Conservation (phyloP, 2,113 vertebrate genomes). For the Erythrocebus patas region DNA sequence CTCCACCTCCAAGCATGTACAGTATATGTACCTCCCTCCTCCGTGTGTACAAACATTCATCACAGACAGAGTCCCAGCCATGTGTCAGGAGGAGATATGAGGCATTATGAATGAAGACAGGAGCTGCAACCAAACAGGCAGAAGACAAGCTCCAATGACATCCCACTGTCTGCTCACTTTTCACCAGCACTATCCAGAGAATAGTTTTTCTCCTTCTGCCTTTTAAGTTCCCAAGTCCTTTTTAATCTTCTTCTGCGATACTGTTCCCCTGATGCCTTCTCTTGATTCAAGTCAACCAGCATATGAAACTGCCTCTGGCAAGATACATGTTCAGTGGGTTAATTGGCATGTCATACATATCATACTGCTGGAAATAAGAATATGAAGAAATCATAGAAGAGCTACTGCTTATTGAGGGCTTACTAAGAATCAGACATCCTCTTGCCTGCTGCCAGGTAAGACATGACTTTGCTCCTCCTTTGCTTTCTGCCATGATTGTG, state of each 20-base stretch:
- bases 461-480: no score
- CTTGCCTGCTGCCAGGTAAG: no score
- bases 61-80: not conserved
- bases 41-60: accelerated
- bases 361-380: not conserved
- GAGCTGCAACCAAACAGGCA: not conserved
- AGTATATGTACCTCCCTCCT: not conserved
- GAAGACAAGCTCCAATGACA: not conserved
- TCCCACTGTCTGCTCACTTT: not conserved
- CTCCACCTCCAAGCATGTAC: not conserved
- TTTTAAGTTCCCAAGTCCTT: not conserved
- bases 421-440: not conserved
- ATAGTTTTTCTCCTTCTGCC: not conserved
- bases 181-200: not conserved
- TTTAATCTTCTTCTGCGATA: not conserved
- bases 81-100: no score
- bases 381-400: not conserved
- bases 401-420: not conserved
- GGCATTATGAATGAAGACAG: not conserved
- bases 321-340: not conserved
- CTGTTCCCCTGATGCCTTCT: not conserved
- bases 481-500: no score
- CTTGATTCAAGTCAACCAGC: not conserved
- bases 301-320: not conserved
- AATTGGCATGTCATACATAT: not conserved